phyloP scores from a whole-genome alignment of 2,797 vertebrate species.

The Ceryle rudis region DNA sequence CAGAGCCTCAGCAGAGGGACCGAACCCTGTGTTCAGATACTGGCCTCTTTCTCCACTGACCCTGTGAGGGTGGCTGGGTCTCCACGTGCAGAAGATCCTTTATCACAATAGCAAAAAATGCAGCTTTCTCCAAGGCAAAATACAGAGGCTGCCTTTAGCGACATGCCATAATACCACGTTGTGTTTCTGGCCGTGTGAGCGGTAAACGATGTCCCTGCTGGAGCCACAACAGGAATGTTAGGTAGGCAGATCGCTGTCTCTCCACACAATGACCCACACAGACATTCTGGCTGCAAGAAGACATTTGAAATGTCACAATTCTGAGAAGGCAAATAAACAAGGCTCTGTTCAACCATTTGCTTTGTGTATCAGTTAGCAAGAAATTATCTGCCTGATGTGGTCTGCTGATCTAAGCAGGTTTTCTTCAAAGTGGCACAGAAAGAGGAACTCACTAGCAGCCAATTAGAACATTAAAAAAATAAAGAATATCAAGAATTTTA shows the following conservation, averaged over 20 bases:
- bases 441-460: constrained; percentile 47
- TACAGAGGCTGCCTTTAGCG: background rate
- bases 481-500: constrained; percentile 37
- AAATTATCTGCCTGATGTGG: background rate
- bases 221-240: background rate
- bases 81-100: background rate
- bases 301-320: constrained; percentile 59
- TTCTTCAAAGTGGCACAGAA: constrained; percentile 41
- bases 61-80: fast-evolving
- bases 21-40: background rate
- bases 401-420: constrained; percentile 56
- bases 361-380: constrained; percentile 47
- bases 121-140: background rate
- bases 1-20: background rate
- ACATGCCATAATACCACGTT: fast-evolving
- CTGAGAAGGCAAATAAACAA: constrained; percentile 62
- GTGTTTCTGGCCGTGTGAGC: background rate
- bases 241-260: constrained; percentile 23
- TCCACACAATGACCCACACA: constrained; percentile 6
- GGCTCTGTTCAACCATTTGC: constrained; percentile 2
- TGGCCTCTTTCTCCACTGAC: fast-evolving
- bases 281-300: constrained; percentile 6
- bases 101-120: background rate
- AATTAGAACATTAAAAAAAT: constrained; percentile 25
- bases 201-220: fast-evolving